Evolutionary conservation across 92 coral and sea anemone species (phyloP).

Genomic region (Plumapathes pennacea): DNA sequence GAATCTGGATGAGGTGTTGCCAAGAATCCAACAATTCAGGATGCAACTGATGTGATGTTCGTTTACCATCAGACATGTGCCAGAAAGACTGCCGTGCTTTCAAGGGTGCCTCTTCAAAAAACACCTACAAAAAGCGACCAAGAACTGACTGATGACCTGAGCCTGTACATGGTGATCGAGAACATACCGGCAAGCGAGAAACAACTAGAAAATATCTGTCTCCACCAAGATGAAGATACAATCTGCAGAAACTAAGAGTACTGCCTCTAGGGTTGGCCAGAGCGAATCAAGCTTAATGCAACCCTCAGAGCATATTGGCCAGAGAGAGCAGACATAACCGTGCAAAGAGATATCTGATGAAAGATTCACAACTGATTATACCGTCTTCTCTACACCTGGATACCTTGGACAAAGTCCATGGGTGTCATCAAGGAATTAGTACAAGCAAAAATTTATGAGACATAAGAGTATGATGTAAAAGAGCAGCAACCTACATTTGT

Average conservation of each 20-base stretch:
- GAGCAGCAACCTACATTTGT: no score
- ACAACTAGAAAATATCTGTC: constrained; percentile 21
- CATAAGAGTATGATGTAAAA: no score
- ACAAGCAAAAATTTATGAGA: no score
- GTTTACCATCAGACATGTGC: constrained; percentile 40
- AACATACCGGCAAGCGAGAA: constrained; percentile 25
- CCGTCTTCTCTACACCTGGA: constrained; percentile 34
- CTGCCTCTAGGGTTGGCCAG: constrained; percentile 46
- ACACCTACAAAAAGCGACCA: constrained; percentile 25
- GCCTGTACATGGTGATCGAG: constrained; percentile 36
- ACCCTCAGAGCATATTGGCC: constrained; percentile 22
- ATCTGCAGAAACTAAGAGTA: constrained; percentile 34
- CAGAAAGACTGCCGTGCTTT: constrained; percentile 54
- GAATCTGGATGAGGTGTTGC: constrained; percentile 36
- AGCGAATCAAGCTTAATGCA: constrained; percentile 8
- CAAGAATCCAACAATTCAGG: constrained; percentile 45
- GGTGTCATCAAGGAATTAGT: constrained; percentile 45
- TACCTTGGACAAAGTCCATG: constrained; percentile 41
- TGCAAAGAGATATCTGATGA: constrained; percentile 48
- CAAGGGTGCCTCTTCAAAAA: constrained; percentile 38
- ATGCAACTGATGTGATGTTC: constrained; percentile 54
- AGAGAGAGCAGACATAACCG: constrained; percentile 14
- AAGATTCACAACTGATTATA: constrained; percentile 37
- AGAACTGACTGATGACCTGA: constrained; percentile 31
- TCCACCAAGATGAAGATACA: constrained; percentile 42